Evolutionary conservation across 2,797 vertebrate species (phyloP), one percentile per base, ranked within the genome.

Genomic region (Aldrovandia affinis): DNA sequence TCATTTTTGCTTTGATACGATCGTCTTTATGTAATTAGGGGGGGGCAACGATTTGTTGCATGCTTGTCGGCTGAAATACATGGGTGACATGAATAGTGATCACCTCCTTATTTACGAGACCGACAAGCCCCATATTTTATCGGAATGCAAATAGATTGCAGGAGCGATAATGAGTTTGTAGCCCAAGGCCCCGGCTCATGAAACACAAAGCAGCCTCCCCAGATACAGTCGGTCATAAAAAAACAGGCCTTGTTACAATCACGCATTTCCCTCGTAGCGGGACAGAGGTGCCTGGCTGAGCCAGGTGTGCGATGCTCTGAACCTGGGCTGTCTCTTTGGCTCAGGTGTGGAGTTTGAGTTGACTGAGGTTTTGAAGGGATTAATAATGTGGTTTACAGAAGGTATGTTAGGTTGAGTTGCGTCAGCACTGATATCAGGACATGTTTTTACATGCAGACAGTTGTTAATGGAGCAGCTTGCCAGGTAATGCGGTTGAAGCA

Each of bases 1-100:
- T 25, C 25, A 8, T 9, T 57, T 52, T 2, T 20, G 6, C 25
- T 63, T 63, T 63, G 59, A 63, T 28, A n/a, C 59, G 25, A 25
- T 63, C 25, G 10, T 63, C 25, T 63, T 63, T 63, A 63, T 25
- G n/a, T 63, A n/a, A 10, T 10, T 63, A 22, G 14, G 14, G 7
- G 18, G 18, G 18, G 18, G 20, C 22, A 61, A n/a, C 9, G n/a
- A 28, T n/a, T 63, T 63, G 25, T 12, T 68, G 30, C 63, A 68
- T 68, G 63, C 63, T 57, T 83, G 28, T 28, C 39, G 5, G 73
- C 42, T 81, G 88, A 47, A 33, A 77, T 78, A 78, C 52, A 75
- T 65, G 88, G 88, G 87, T 90, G 86, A 87, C 85, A 59, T 87
- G 30, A 68, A 68, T 68, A 33, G 63, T 36, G 14, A 33, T 68